Evolutionary conservation across 2,888 invertebrate genomes (phyloP).

Genomic region (Euphydryas editha): DNA sequence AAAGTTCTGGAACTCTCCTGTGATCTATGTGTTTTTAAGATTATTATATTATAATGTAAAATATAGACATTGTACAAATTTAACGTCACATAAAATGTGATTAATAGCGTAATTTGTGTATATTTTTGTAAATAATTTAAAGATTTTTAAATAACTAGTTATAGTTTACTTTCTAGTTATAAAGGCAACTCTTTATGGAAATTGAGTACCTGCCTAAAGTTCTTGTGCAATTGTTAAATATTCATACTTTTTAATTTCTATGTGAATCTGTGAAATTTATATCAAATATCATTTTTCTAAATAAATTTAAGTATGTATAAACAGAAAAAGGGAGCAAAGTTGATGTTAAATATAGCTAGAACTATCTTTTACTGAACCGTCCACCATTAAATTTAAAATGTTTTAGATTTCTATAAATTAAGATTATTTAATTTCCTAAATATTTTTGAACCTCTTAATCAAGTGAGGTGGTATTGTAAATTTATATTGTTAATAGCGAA

Average conservation of each 20-base stretch:
- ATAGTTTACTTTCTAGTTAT: not conserved
- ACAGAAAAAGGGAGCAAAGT: not conserved
- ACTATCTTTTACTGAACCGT: constrained; percentile 11
- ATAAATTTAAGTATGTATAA: not conserved
- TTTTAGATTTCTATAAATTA: constrained; percentile 22
- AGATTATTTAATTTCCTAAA: constrained; percentile 35
- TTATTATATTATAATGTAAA: constrained; percentile 59
- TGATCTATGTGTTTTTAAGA: constrained; percentile 76
- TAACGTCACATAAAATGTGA: constrained; percentile 54
- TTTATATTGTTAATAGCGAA: constrained; percentile 33
- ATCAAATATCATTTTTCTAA: not conserved
- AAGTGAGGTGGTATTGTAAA: constrained; percentile 30
- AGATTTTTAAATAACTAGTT: constrained; percentile 21
- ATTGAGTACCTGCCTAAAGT: constrained; percentile 22
- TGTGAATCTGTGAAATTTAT: not conserved
- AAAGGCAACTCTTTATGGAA: constrained; percentile 2
- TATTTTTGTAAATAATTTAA: constrained; percentile 48
- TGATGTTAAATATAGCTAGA: not conserved
- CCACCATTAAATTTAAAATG: constrained; percentile 22
- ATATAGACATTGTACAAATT: constrained; percentile 50
- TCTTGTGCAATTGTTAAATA: constrained; percentile 35
- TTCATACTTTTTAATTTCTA: constrained; percentile 12
- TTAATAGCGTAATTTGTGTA: constrained; percentile 46
- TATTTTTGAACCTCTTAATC: constrained; percentile 24
- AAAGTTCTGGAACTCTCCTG: constrained; percentile 83